Base-by-base conservation (phyloP, 2,113 vertebrate species). In the Zosterops hypoxanthus region DNA sequence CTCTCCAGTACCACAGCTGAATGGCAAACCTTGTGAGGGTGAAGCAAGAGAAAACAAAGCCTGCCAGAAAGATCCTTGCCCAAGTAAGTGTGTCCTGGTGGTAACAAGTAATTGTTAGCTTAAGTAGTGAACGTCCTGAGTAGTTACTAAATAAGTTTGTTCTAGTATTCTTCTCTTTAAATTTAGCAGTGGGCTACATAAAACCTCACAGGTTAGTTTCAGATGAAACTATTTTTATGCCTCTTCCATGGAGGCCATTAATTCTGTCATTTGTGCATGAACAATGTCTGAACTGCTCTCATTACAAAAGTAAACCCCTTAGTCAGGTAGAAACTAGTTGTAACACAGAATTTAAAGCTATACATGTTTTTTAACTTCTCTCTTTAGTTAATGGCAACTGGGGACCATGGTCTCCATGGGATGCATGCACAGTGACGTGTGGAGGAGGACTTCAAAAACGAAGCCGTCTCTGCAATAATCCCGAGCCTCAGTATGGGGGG, bases 371-470 rank as follows among this genome's bases (percentile, higher is more conserved):
- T 11, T 42, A 8, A 68, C 36, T 76, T 84, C 82, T 96, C 47
- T 60, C 82, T 69, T 68, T 73, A 99, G 99, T 99, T 94, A 98
- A 99, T 94, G 99, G 99, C 86, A 98, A 98, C 66, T 99, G 99
- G 99, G 99, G 99, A 64, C 99, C 99, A 33, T 99, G 99, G 99
- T 99, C 99, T 82, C 98, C 96, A 2, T 99, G 99, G 99, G 98
- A 99, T 94, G 97, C 98, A 91, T 99, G 99, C 91, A 98, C 98
- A 31, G 97, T 99, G 88, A 99, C 99, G 15, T 99, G 99, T 92
- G 98, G 98, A 92, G 99, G 99, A 95, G 99, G 99, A 78, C 87
- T 99, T 63, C 99, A 99, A 95, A 98, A 78, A 68, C 98, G 99
- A 16, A 98, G 98, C 82, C 99, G 98, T 55, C 98, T 99, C 86